These are phyloP conservation scores for Chauna torquata DNA, from an alignment of 2,113 vertebrate species.

Conservation along the genomic window DNA sequence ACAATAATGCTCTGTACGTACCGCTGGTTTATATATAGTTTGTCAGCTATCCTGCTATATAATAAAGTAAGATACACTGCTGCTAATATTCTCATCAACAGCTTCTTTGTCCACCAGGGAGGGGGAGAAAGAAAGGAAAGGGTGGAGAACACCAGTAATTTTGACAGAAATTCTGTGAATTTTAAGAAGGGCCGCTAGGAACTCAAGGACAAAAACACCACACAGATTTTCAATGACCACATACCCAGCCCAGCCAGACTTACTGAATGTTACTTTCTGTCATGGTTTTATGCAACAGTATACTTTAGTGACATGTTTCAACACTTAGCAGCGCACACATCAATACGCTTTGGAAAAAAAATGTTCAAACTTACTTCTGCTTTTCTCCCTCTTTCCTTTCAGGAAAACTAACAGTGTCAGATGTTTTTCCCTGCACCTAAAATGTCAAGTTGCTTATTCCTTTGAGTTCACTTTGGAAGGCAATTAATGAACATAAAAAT, in stretches of 20 bases:
- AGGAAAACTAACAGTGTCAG: neutral
- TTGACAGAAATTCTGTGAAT: neutral
- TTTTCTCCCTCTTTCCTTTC: neutral
- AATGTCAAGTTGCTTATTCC: neutral
- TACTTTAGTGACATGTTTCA: neutral
- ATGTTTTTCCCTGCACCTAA: neutral
- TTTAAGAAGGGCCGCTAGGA: neutral
- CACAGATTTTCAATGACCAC: neutral
- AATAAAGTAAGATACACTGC: neutral
- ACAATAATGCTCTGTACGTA: neutral
- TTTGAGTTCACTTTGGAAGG: neutral
- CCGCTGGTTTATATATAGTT: neutral
- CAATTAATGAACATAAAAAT: neutral
- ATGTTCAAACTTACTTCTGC: neutral
- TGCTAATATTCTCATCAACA: neutral
- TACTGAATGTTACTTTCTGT: neutral
- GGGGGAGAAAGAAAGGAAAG: neutral
- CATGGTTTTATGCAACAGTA: neutral
- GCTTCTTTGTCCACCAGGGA: neutral
- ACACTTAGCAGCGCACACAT: neutral
- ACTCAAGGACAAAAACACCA: neutral
- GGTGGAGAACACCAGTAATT: neutral
- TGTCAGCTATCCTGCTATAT: neutral
- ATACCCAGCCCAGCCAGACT: neutral
- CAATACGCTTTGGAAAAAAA: neutral